phyloP scores from a whole-genome alignment of 2,888 invertebrate species.

The Lathronympha strigana region DNA sequence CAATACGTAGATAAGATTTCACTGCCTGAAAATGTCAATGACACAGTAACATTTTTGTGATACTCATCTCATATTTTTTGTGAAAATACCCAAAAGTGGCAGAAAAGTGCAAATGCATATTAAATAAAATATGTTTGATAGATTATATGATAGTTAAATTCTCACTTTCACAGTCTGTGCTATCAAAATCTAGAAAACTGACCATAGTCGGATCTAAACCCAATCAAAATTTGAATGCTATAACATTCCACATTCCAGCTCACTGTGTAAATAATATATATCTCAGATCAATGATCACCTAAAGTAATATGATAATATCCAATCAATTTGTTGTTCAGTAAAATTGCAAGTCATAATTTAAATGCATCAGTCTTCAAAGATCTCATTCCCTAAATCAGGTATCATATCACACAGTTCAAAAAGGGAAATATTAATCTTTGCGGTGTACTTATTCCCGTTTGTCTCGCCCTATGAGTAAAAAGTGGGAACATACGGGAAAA shows the following conservation, averaged over 20 bases:
- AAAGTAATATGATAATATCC: slow-evolving; percentile 47
- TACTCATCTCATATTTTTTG: too few relatives aligned
- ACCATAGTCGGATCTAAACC: too few relatives aligned
- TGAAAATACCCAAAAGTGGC: too few relatives aligned
- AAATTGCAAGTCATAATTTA: slow-evolving; percentile 57
- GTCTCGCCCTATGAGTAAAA: background rate
- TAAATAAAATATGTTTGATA: too few relatives aligned
- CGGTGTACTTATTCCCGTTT: background rate
- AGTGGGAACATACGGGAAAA: background rate
- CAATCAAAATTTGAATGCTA: too few relatives aligned
- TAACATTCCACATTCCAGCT: too few relatives aligned
- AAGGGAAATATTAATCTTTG: slow-evolving; percentile 43
- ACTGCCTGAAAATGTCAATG: background rate
- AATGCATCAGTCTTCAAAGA: slow-evolving; percentile 73
- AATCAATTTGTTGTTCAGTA: slow-evolving; percentile 49
- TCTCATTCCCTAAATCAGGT: slow-evolving; percentile 41
- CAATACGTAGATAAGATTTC: slow-evolving; percentile 4
- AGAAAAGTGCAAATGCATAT: too few relatives aligned
- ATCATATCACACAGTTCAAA: slow-evolving; percentile 42
- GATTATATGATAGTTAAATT: too few relatives aligned
- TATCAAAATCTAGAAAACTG: too few relatives aligned
- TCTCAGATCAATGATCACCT: slow-evolving; percentile 54
- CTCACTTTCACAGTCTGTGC: too few relatives aligned
- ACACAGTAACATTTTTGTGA: background rate
- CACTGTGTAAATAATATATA: slow-evolving; percentile 45